Conservation (phyloP, 1,140 invertebrate genomes). For the Cherax quadricarinatus region DNA sequence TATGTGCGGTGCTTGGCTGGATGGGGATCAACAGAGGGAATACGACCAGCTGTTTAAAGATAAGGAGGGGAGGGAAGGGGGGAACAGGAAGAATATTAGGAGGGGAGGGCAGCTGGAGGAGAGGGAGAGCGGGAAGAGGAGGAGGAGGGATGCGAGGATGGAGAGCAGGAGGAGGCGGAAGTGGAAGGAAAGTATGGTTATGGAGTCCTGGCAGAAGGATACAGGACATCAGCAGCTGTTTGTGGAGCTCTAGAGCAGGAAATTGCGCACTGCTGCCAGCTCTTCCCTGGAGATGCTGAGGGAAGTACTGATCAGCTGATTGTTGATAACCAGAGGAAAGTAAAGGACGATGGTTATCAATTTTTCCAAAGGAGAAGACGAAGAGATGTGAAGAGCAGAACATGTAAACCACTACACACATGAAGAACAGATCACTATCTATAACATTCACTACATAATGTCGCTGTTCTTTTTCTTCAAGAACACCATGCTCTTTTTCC, state of each 20-base stretch:
- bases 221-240: conserved; percentile 22
- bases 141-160: not conserved
- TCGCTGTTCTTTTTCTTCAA: not conserved
- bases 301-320: conserved; percentile 56
- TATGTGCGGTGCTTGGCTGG: conserved; percentile 68
- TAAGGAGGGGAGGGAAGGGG: conserved; percentile 47
- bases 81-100: not conserved
- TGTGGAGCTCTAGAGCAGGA: conserved; percentile 41
- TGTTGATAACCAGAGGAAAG: conserved; percentile 37
- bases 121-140: conserved; percentile 32
- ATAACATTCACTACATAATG: not conserved
- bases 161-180: conserved; percentile 33
- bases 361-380: not conserved
- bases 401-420: not conserved
- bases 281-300: conserved; percentile 12
- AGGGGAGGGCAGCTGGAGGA: not conserved
- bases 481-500: not conserved
- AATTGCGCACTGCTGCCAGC: conserved; percentile 28
- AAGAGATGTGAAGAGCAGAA: not conserved
- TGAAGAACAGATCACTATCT: not conserved
- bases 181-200: conserved; percentile 54
- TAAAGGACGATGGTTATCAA: conserved; percentile 23
- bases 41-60: conserved; percentile 63
- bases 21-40: conserved; percentile 63
- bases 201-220: conserved; percentile 52